phyloP scores from a whole-genome alignment of 2,797 vertebrate genomes.

The Falco columbarius region DNA sequence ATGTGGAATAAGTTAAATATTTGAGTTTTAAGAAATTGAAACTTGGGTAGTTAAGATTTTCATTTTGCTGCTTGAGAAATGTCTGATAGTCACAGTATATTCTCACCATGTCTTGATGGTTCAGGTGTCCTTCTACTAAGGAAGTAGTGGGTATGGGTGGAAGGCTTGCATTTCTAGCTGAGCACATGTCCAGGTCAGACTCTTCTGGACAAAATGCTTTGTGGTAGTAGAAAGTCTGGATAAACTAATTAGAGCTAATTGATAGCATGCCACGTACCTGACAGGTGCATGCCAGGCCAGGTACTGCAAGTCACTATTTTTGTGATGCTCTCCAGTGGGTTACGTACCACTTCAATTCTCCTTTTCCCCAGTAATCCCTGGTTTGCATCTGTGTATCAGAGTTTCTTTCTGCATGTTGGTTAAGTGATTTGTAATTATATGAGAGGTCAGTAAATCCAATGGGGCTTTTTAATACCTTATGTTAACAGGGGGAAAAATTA shows the following conservation, averaged over 20 bases:
- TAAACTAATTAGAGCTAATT: neutral
- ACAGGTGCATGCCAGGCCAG: neutral
- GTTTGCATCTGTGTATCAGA: neutral
- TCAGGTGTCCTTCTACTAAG: neutral
- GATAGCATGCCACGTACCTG: neutral
- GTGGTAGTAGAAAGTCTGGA: neutral
- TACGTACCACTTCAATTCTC: neutral
- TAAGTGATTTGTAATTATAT: neutral
- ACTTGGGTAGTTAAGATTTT: neutral
- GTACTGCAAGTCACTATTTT: neutral
- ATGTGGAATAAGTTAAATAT: neutral
- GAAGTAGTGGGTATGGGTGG: neutral
- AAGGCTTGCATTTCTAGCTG: neutral
- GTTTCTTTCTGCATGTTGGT: neutral
- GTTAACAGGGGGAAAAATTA: neutral
- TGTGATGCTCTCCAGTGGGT: neutral
- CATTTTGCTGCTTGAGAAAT: neutral
- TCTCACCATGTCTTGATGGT: neutral
- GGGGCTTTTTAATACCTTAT: neutral
- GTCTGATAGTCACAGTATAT: neutral
- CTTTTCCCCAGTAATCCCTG: neutral
- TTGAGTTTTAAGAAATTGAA: neutral
- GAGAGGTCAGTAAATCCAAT: neutral
- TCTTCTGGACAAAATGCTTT: neutral
- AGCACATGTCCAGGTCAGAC: neutral